phyloP scores from a whole-genome alignment of 2,888 invertebrate genomes.

The Limnephilus marmoratus region DNA sequence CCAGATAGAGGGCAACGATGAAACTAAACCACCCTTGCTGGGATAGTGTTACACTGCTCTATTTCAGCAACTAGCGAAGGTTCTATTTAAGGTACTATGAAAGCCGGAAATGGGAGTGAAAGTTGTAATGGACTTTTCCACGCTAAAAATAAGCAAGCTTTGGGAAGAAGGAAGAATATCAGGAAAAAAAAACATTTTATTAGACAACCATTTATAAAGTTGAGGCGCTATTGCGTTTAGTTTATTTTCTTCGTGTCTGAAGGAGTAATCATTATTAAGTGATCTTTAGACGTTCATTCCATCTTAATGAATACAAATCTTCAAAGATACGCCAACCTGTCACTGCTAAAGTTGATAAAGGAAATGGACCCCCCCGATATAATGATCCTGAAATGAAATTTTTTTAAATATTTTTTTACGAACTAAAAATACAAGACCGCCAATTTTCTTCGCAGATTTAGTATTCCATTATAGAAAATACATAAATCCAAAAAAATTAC shows the following conservation, averaged over 20 bases:
- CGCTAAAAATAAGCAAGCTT: neutral
- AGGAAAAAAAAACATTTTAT: neutral
- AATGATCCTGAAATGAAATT: neutral
- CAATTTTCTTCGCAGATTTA: no score
- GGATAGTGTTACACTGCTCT: neutral
- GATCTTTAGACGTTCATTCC: neutral
- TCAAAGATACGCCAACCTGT: neutral
- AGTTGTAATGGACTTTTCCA: neutral
- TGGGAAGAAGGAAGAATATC: neutral
- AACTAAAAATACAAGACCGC: no score
- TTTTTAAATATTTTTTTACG: no score
- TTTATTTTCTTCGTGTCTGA: no score
- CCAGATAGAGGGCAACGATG: neutral
- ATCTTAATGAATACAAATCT: neutral
- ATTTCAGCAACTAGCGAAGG: neutral
- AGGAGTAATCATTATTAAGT: neutral
- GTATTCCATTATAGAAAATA: no score
- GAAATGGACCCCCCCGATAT: neutral
- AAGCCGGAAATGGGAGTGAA: slow-evolving; percentile 21
- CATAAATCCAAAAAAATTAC: no score
- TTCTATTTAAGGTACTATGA: neutral
- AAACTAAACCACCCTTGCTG: neutral
- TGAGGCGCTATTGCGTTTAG: neutral
- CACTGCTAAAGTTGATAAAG: neutral
- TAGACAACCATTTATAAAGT: neutral